A percentile compares a stretch with the other conserved stretches of the same genome.
These are phyloP conservation scores for Pseudomyrmex dendroicus DNA, from an alignment of 1,140 invertebrate species.

Conservation along the genomic window DNA sequence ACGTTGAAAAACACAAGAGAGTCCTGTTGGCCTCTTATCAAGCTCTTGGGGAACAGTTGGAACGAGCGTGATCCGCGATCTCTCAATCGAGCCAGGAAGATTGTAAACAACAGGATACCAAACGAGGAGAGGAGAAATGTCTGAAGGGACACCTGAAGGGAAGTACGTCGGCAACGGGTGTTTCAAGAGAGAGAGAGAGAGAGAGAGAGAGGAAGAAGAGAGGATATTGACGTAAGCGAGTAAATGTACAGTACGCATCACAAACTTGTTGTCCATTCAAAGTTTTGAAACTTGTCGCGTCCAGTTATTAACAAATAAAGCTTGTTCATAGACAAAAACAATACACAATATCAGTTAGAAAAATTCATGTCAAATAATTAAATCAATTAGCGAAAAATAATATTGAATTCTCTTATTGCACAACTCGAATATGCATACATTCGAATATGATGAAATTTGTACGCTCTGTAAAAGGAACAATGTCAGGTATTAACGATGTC, in stretches of 20 bases:
- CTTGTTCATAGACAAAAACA: conserved; percentile 15
- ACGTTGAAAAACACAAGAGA: conserved; percentile 41
- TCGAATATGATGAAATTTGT: not conserved
- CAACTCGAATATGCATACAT: not conserved
- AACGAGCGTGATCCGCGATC: conserved; percentile 19
- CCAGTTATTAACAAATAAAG: conserved; percentile 15
- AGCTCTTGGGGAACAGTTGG: conserved; percentile 1
- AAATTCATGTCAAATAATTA: not conserved
- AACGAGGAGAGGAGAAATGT: not conserved
- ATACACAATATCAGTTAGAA: not conserved
- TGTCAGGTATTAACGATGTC: conserved; percentile 16
- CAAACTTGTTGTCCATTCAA: not conserved
- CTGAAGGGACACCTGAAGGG: conserved; percentile 28
- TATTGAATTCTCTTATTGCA: not conserved
- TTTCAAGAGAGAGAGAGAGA: not conserved
- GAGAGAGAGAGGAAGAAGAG: not conserved
- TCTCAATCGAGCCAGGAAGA: conserved; percentile 22
- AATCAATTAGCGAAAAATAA: not conserved
- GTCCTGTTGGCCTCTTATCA: conserved; percentile 35
- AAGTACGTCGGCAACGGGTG: not conserved
- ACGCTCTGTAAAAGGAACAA: not conserved
- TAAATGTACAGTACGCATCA: conserved; percentile 1
- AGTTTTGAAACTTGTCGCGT: no score
- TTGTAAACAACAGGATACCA: conserved; percentile 39
- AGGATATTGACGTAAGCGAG: conserved; percentile 9